phyloP scores from a whole-genome alignment of 1,140 invertebrate species.

The Dendroctonus valens region DNA sequence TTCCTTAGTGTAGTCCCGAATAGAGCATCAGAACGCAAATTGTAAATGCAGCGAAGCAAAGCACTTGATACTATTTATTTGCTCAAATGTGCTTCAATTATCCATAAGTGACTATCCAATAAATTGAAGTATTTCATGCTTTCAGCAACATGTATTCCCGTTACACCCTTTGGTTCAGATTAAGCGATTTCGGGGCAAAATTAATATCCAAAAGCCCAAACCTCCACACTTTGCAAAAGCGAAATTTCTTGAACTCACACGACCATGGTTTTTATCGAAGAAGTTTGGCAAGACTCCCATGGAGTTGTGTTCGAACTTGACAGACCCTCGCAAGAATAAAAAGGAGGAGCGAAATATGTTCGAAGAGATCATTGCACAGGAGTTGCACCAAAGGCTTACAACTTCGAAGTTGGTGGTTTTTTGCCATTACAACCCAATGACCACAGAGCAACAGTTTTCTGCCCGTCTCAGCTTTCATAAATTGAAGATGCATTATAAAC shows the following conservation, averaged over 20 bases:
- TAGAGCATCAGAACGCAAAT: neutral
- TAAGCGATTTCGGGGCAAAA: slow-evolving; percentile 66
- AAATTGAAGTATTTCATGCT: slow-evolving; percentile 2
- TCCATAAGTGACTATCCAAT: neutral
- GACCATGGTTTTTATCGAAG: slow-evolving; percentile 58
- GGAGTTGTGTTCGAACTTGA: slow-evolving; percentile 47
- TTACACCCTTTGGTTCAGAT: slow-evolving; percentile 51
- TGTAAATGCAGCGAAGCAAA: neutral
- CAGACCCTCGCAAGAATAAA: slow-evolving; percentile 29
- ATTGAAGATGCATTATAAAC: slow-evolving; percentile 65
- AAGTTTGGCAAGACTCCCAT: slow-evolving; percentile 42
- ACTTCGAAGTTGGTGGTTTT: slow-evolving; percentile 68
- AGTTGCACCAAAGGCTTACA: slow-evolving; percentile 66
- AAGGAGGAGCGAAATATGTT: slow-evolving; percentile 61
- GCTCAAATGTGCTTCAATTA: too few species aligned
- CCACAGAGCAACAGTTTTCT: slow-evolving; percentile 58
- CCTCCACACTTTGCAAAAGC: slow-evolving; percentile 64
- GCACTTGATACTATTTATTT: neutral
- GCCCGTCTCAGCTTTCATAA: slow-evolving; percentile 60
- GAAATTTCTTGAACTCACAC: slow-evolving; percentile 59
- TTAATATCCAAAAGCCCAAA: slow-evolving; percentile 71
- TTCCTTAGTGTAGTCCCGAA: neutral
- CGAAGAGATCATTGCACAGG: slow-evolving; percentile 65
- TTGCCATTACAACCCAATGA: slow-evolving; percentile 68
- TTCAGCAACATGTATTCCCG: slow-evolving; percentile 36